phyloP scores from a whole-genome alignment of 1,140 invertebrate genomes.

The Apis laboriosa region DNA sequence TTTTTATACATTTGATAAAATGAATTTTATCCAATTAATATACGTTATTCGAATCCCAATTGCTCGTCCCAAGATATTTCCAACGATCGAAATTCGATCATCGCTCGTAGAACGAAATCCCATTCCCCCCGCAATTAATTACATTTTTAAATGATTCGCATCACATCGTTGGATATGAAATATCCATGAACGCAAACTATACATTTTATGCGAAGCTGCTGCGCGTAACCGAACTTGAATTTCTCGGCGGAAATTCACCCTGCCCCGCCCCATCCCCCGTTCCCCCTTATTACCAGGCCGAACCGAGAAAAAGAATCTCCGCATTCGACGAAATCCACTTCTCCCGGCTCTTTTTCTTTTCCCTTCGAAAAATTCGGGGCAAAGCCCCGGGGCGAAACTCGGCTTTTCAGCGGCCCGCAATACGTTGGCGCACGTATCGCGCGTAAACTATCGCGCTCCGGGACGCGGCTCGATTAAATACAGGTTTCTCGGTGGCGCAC shows the following conservation, averaged over 20 bases:
- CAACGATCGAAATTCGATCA: too few relatives aligned
- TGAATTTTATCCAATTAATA: too few relatives aligned
- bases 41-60: too few relatives aligned
- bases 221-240: not conserved
- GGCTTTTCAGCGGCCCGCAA: not conserved
- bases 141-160: not conserved
- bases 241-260: not conserved
- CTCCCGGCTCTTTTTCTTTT: not conserved
- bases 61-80: too few relatives aligned
- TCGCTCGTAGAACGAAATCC: too few relatives aligned
- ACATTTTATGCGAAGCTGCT: not conserved
- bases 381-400: not conserved
- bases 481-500: slow-evolving; percentile 37
- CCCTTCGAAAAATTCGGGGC: slow-evolving; percentile 3
- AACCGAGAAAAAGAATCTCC: not conserved
- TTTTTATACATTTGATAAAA: too few relatives aligned
- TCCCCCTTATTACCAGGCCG: not conserved
- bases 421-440: slow-evolving; percentile 33
- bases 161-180: not conserved
- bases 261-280: not conserved
- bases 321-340: not conserved
- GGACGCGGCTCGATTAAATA: slow-evolving; percentile 50
- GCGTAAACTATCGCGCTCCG: slow-evolving; percentile 48
- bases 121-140: not conserved
- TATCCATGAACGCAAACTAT: not conserved